phyloP scores from a whole-genome alignment of 1,140 invertebrate genomes.

The Drosophila nigrodunni region DNA sequence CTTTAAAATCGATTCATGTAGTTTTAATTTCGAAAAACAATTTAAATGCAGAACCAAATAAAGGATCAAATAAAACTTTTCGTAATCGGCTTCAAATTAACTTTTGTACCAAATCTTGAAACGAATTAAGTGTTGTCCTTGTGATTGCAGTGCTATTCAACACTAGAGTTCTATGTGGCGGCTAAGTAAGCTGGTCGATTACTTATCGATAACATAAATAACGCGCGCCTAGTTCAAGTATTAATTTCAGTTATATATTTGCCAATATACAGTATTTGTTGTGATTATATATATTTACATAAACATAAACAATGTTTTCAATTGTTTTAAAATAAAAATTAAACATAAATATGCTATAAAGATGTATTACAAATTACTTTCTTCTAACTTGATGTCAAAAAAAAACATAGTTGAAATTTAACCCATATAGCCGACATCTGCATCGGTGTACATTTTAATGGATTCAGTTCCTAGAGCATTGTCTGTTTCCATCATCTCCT shows the following conservation, averaged over 20 bases:
- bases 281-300: constrained; percentile 51
- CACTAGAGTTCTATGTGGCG: neutral
- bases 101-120: neutral
- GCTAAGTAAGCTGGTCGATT: neutral
- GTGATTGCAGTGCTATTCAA: too few species aligned
- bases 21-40: constrained; percentile 47
- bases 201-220: neutral
- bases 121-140: too few species aligned
- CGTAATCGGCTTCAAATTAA: neutral
- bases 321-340: constrained; percentile 26
- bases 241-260: constrained; percentile 23
- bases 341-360: constrained; percentile 31
- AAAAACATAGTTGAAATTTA: neutral
- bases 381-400: neutral
- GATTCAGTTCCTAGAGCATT: constrained; percentile 55
- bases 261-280: constrained; percentile 24
- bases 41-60: constrained; percentile 26
- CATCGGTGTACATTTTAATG: constrained; percentile 78
- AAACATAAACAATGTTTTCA: constrained; percentile 24
- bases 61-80: constrained; percentile 13
- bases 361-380: neutral
- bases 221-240: neutral
- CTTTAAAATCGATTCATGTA: constrained; percentile 47
- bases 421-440: constrained; percentile 64
- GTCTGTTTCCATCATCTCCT: constrained; percentile 86